Base-by-base conservation (phyloP, 2,797 vertebrate species). In the Phoeniculus purpureus region DNA sequence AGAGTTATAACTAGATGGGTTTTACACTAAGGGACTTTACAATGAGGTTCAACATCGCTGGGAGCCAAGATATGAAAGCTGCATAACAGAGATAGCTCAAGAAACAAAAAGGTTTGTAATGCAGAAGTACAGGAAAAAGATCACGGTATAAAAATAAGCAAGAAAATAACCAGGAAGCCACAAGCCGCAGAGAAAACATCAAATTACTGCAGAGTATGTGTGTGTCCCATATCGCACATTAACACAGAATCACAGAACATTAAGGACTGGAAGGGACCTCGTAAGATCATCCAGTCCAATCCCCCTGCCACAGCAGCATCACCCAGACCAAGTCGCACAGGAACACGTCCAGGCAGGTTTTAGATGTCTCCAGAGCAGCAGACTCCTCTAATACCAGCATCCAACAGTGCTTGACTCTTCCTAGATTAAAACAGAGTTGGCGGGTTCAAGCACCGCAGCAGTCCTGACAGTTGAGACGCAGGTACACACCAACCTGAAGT, bases 31-130 rank as follows among this genome's bases (percentile, higher is more conserved):
- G 91, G 92, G 81, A 94, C 93, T 96, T 96, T 92, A 96, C 96
- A 96, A 96, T 92, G 92, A 96, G 96, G 94, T 95, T 97, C 87
- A 62, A 85, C 29, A 17, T 96, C 59, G 83, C 95, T 95, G 96
- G 94, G 87, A 96, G 96, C 97, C 97, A 96, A 96, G 96, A 96
- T 94, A 92, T 48, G 80, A 97, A 97, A 97, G 97, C 97, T 98
- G 98, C 95, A 58, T 80, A 94, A 94, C 92, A 83, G 95, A 96
- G 97, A 98, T 98, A 98, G 97, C 93, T 97, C 96, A 91, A 94
- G 94, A 96, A 97, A 92, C 88, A 96, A 95, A 96, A 96, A 95
- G 86, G 74, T 80, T 78, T 70, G 40, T 94, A 96, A 95, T 93
- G 94, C 43, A 70, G 66, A 96, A 95, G 78, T 95, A 91, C 77